Percentiles rank a stretch among this genome's conserved stretches.
These are phyloP conservation scores for Agapornis roseicollis DNA, from an alignment of 2,113 vertebrate species.

Conservation along the genomic window DNA sequence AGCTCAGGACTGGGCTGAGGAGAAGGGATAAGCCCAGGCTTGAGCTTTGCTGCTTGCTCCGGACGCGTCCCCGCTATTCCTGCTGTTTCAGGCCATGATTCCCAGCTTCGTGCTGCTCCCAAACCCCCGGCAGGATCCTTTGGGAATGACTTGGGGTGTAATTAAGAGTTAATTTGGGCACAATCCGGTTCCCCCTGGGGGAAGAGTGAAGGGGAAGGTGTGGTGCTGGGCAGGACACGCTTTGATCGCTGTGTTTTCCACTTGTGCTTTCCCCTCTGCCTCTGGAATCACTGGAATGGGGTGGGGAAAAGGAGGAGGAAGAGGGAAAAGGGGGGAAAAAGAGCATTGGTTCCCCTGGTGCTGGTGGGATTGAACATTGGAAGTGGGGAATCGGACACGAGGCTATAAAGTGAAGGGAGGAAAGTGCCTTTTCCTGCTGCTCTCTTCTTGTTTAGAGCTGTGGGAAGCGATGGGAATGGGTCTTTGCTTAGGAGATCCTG, in stretches of 20 bases:
- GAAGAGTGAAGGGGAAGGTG: not conserved
- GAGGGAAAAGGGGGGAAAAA: not conserved
- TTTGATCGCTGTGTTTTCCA: not conserved
- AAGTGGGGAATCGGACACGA: fast-evolving
- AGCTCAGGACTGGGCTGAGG: fast-evolving
- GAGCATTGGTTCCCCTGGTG: not conserved
- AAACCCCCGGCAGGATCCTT: not conserved
- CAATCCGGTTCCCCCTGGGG: fast-evolving
- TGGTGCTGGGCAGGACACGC: not conserved
- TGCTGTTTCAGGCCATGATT: fast-evolving
- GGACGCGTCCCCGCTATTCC: fast-evolving
- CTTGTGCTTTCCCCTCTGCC: not conserved
- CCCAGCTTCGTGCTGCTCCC: not conserved
- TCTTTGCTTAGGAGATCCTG: not conserved
- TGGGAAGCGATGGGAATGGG: not conserved
- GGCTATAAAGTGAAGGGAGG: not conserved
- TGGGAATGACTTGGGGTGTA: not conserved
- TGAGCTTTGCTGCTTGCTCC: not conserved
- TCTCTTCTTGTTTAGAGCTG: not conserved
- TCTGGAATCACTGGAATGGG: fast-evolving
- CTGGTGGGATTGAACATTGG: not conserved
- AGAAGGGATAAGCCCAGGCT: not conserved
- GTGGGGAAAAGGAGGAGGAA: too few species aligned
- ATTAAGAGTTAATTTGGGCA: not conserved
- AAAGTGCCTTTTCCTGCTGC: not conserved